phyloP scores from a whole-genome alignment of 2,888 invertebrate genomes.

The Flexamia atlantica region DNA sequence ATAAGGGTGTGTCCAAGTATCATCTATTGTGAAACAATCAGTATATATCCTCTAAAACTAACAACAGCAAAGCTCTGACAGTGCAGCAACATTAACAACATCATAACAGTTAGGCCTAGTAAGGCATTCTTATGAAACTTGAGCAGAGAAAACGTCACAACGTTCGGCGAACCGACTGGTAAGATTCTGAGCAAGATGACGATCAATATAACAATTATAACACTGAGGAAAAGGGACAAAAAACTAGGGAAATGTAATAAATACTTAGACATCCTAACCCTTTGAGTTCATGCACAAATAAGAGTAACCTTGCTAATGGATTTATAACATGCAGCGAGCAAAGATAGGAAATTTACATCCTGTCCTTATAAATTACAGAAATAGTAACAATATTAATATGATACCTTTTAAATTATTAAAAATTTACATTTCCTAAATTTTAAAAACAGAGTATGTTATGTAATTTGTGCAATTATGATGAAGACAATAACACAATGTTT shows the following conservation, averaged over 20 bases:
- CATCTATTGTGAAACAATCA: not conserved
- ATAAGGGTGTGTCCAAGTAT: not conserved
- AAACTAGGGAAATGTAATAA: not conserved
- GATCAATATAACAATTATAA: conserved; percentile 18
- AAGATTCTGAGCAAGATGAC: conserved; percentile 29
- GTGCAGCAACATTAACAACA: conserved; percentile 28
- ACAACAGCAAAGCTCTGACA: conserved; percentile 36
- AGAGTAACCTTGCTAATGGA: not conserved
- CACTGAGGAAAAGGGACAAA: not conserved
- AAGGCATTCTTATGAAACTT: conserved; percentile 50
- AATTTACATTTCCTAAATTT: too few species aligned
- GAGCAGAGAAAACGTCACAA: conserved; percentile 42
- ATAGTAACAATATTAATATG: not conserved
- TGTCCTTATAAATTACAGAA: not conserved
- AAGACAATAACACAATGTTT: too few species aligned
- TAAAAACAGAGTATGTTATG: too few species aligned
- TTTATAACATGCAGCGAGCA: not conserved
- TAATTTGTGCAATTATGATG: too few species aligned
- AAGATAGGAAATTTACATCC: not conserved
- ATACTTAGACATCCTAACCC: not conserved
- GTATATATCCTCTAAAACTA: conserved; percentile 44
- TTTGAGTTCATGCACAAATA: not conserved
- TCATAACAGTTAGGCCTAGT: conserved; percentile 37
- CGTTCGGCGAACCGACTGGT: conserved; percentile 37
- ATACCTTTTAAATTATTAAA: too few species aligned